Evolutionary conservation across 2,888 invertebrate genomes (phyloP), one percentile per base, ranked within the genome.

Genomic region (Leptinotarsa peninsularis): DNA sequence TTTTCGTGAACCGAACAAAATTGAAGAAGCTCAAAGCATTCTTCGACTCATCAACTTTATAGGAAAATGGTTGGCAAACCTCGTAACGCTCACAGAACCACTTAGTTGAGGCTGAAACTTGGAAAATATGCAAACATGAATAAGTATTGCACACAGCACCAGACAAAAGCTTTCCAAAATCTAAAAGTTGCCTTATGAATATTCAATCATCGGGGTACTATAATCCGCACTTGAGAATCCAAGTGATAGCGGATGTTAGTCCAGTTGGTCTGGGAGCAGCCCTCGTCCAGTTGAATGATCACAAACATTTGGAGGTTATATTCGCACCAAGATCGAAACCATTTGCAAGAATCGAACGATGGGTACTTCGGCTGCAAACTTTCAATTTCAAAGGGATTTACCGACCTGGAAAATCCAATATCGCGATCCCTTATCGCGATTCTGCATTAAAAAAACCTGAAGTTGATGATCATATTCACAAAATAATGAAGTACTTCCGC

Each of bases 41-140:
- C 23, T 23, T 23, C 3, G 23, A 23, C 63, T 84, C 17, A 77
- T 85, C 4, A 86, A 87, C 73, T 87, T 85, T 49, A 83, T 74
- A 66, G 83, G 79, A 49, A 85, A 79, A 81, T 86, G 79, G 79
- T 68, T 79, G 7, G 72, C 74, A 3, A 78, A 79, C 83, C 23
- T 76, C 1, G 67, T 49, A 13, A 67, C 49, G 10, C 49, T 49
- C 4, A 67, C 66, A 17, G 66, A 67, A 67, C 66, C 66, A 43
- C 43, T 67, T 13, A 66, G 23, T 52, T 71, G 15, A 15, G 71
- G 21, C 33, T 71, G 17, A 71, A 71, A 58, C 33, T 63, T 10
- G 50, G 23, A 49, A 71, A 69, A 66, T 14, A 70, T 23, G 49
- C 66, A 5, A 63, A 71, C 27, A 23, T 66, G 10, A 76, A 75